A percentile compares a stretch with the other conserved stretches of the same genome.
phyloP scores from a whole-genome alignment of 30 jellyfish, hydroid and myxozoan species.

The Aurelia aurita complex sp. Pacific region DNA sequence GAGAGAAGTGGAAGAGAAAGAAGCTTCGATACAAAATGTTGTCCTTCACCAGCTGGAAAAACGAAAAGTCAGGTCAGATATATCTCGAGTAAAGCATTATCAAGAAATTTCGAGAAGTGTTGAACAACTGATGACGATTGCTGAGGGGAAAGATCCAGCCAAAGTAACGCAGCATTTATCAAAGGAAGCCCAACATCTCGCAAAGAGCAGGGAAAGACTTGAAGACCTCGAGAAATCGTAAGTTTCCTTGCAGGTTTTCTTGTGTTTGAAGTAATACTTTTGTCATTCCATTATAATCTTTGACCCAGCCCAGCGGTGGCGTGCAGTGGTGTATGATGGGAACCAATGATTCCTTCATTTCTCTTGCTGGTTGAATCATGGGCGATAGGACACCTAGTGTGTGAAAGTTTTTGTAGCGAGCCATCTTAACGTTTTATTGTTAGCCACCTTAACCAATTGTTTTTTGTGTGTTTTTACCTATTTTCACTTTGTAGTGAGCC shows the following conservation, averaged over 20 bases:
- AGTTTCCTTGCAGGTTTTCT: not conserved
- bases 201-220: conserved; percentile 56
- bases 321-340: too few species aligned
- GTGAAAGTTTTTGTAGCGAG: too few species aligned
- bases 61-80: conserved; percentile 43
- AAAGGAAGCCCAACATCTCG: conserved; percentile 63
- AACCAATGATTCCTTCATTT: too few species aligned
- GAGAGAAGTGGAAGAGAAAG: conserved; percentile 55
- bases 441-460: too few species aligned
- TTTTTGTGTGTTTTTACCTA: too few species aligned
- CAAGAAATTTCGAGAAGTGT: conserved; percentile 70
- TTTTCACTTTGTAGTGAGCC: too few species aligned
- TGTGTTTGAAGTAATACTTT: too few species aligned
- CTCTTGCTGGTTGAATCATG: too few species aligned
- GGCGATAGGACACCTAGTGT: too few species aligned
- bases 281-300: too few species aligned
- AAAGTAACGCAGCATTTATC: conserved; percentile 39
- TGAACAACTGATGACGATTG: conserved; percentile 58
- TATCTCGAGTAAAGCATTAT: conserved; percentile 53
- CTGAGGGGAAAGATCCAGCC: conserved; percentile 67
- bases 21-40: conserved; percentile 35
- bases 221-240: conserved; percentile 68
- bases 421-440: too few species aligned
- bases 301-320: too few species aligned
- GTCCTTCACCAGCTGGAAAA: conserved; percentile 39